phyloP scores from a whole-genome alignment of 2,797 vertebrate species.

The Telmatherina bonti region DNA sequence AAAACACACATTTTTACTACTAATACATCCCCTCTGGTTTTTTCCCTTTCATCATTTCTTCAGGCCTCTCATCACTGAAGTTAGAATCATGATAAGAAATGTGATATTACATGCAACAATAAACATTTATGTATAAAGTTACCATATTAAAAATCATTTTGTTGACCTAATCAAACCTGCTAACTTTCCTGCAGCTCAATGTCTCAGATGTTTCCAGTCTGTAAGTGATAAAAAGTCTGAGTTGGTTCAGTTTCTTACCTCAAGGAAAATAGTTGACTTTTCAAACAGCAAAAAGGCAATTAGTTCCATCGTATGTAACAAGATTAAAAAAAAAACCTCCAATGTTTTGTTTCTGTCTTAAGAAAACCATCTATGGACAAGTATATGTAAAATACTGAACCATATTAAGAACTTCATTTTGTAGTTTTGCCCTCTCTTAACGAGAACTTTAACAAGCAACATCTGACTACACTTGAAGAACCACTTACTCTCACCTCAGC shows the following conservation, averaged over 20 bases:
- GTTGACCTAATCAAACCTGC: neutral
- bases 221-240: neutral
- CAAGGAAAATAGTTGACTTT: neutral
- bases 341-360: too few relatives aligned
- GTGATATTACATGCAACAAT: conserved; percentile 1
- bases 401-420: neutral
- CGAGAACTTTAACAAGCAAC: neutral
- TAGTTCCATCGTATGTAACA: too few relatives aligned
- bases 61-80: conserved; percentile 23
- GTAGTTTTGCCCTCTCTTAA: too few relatives aligned
- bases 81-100: conserved; percentile 38
- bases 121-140: too few relatives aligned
- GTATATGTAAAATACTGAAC: too few relatives aligned
- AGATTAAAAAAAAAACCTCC: too few relatives aligned
- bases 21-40: conserved; percentile 53
- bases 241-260: neutral
- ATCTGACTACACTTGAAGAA: neutral
- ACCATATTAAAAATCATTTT: too few relatives aligned
- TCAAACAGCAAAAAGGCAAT: neutral
- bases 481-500: neutral
- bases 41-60: conserved; percentile 40
- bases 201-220: neutral
- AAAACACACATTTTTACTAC: conserved; percentile 40
- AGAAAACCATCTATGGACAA: too few relatives aligned
- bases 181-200: neutral